A percentile compares a stretch with the other conserved stretches of the same genome.
Evolutionary conservation across 2,113 vertebrate species (phyloP).

Genomic region (Brachionichthys hirsutus): DNA sequence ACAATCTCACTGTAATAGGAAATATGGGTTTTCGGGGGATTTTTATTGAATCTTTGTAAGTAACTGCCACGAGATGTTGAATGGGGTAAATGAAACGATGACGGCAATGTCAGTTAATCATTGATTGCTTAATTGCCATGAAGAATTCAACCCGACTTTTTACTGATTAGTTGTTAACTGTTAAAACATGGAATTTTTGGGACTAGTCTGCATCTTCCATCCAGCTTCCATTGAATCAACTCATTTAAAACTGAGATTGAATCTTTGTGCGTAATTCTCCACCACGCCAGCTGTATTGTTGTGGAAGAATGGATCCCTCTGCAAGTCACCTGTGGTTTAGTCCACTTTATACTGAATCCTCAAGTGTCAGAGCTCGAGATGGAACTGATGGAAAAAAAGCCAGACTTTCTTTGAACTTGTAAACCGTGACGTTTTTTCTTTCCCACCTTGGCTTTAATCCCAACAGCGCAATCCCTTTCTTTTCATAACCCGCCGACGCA

Average conservation of each 20-base stretch:
- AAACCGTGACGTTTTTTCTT: conserved; percentile 25
- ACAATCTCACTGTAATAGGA: conserved; percentile 14
- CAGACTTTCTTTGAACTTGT: conserved; percentile 39
- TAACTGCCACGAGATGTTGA: neutral
- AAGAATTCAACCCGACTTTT: neutral
- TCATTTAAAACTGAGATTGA: conserved; percentile 7
- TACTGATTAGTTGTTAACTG: no score
- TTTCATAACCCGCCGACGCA: conserved; percentile 31
- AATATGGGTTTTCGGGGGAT: conserved; percentile 17
- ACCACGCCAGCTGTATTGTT: neutral
- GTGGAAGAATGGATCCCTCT: neutral
- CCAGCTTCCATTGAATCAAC: neutral
- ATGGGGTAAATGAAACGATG: neutral
- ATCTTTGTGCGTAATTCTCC: neutral
- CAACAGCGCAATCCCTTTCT: conserved; percentile 5
- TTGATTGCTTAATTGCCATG: neutral
- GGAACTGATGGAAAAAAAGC: conserved; percentile 19
- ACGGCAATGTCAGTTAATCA: neutral
- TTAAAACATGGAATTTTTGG: neutral
- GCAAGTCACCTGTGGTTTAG: conserved; percentile 10
- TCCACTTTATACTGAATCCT: conserved; percentile 11
- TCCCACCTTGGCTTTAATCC: conserved; percentile 32
- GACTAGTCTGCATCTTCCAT: conserved; percentile 1
- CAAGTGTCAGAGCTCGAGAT: conserved; percentile 18
- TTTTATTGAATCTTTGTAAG: conserved; percentile 39